Conservation (phyloP, 53 echinoderm and acorn worm genomes). For the Mesocentrotus franciscanus region DNA sequence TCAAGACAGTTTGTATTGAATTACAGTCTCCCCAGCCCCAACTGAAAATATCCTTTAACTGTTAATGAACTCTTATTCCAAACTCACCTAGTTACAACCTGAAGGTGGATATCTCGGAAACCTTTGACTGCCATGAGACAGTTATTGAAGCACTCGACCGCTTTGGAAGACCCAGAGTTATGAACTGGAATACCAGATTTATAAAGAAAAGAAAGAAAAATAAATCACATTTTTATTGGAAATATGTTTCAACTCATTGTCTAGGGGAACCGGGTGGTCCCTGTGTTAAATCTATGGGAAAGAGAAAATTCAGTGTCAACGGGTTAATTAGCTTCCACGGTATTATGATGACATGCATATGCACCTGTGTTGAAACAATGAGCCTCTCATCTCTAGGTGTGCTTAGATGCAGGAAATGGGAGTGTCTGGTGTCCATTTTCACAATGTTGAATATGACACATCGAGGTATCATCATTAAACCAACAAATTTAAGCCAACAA, state of each 20-base stretch:
- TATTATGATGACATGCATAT: too few relatives aligned
- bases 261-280: too few relatives aligned
- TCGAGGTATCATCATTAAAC: too few relatives aligned
- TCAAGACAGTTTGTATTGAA: too few relatives aligned
- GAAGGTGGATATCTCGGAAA: constrained; percentile 25
- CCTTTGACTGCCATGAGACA: constrained; percentile 8
- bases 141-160: constrained; percentile 1
- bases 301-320: too few relatives aligned
- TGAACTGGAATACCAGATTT: constrained; percentile 1
- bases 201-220: not conserved
- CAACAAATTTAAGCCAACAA: too few relatives aligned
- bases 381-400: not conserved
- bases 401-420: not conserved
- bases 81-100: constrained; percentile 28
- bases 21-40: too few relatives aligned
- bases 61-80: not conserved
- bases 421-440: not conserved
- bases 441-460: too few relatives aligned
- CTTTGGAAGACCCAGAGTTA: not conserved
- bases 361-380: not conserved
- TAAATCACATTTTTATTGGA: too few relatives aligned
- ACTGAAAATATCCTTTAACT: not conserved
- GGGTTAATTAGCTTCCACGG: too few relatives aligned
- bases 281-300: too few relatives aligned
- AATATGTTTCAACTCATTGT: too few relatives aligned